phyloP scores from a whole-genome alignment of 2,888 invertebrate species.

The Coronaproctus castanopsis region DNA sequence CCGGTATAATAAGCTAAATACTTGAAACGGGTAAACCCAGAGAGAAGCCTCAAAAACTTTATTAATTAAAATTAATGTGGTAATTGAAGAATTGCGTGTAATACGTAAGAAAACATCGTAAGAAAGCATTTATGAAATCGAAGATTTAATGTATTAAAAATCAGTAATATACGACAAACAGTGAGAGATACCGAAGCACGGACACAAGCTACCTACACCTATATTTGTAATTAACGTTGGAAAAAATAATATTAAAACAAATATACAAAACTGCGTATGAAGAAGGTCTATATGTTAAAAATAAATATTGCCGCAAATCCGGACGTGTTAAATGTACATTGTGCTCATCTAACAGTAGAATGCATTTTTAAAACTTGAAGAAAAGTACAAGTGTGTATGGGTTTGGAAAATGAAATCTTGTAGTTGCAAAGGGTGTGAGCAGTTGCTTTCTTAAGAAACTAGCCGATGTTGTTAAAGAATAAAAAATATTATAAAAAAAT shows the following conservation, averaged over 20 bases:
- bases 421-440: not conserved
- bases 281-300: not conserved
- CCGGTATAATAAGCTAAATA: too few species aligned
- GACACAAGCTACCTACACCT: not conserved
- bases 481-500: too few species aligned
- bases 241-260: not conserved
- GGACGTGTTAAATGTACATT: not conserved
- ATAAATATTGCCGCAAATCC: not conserved
- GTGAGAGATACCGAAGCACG: not conserved
- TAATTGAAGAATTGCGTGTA: not conserved
- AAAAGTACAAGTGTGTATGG: not conserved
- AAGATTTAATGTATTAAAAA: not conserved
- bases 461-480: too few species aligned
- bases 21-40: too few species aligned
- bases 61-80: not conserved
- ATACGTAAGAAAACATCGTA: not conserved
- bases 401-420: not conserved
- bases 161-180: not conserved
- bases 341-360: not conserved
- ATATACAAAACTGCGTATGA: not conserved
- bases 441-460: not conserved
- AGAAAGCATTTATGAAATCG: not conserved
- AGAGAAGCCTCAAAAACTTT: too few species aligned
- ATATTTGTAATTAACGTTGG: not conserved
- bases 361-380: not conserved